These are phyloP conservation scores for Olivierus martensii DNA, from an alignment of 1,140 invertebrate genomes.

Conservation along the genomic window DNA sequence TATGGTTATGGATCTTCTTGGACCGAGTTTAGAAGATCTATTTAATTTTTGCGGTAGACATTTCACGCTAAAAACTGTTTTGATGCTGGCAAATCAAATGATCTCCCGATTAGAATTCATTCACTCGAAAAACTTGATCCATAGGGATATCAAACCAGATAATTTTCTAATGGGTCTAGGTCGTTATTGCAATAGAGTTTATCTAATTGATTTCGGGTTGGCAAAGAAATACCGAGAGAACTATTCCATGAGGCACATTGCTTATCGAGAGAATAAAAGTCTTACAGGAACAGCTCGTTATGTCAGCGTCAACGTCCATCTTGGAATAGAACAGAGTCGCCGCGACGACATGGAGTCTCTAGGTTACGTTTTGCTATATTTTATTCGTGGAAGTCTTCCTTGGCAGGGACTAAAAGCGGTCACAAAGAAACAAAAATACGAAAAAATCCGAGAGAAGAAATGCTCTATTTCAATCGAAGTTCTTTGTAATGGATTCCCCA, in stretches of 20 bases:
- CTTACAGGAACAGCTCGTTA: not conserved
- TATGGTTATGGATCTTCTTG: not conserved
- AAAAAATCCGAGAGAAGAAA: slow-evolving; percentile 38
- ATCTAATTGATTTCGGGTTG: not conserved
- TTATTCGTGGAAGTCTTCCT: slow-evolving; percentile 36
- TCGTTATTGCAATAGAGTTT: slow-evolving; percentile 32
- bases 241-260: not conserved
- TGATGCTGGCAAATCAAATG: slow-evolving; percentile 13
- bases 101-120: not conserved
- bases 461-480: slow-evolving; percentile 35
- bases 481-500: slow-evolving; percentile 26
- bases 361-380: slow-evolving; percentile 45
- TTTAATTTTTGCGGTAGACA: not conserved
- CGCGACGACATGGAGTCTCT: slow-evolving; percentile 64
- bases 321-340: slow-evolving; percentile 40
- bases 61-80: slow-evolving; percentile 15
- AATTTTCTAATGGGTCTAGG: not conserved
- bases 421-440: slow-evolving; percentile 44
- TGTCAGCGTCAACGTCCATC: not conserved
- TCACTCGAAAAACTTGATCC: slow-evolving; percentile 11
- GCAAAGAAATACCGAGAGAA: not conserved
- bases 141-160: slow-evolving; percentile 1
- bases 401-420: slow-evolving; percentile 42
- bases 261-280: not conserved
- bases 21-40: too few relatives aligned